Evolutionary conservation across 2,888 invertebrate species (phyloP).

Genomic region (Chalcis sispes): DNA sequence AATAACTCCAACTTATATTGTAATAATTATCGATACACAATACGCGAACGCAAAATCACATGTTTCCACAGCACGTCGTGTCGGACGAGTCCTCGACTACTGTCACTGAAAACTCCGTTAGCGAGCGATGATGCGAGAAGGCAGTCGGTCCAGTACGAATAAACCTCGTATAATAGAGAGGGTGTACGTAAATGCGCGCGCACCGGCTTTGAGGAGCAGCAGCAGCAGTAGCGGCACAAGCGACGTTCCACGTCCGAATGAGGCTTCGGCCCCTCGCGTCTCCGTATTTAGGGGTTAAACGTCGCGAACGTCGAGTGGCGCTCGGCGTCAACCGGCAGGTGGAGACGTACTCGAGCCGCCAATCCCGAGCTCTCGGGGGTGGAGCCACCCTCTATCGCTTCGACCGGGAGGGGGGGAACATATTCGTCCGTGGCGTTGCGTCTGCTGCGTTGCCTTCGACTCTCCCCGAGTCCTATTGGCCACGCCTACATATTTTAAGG

Average conservation of each 20-base stretch:
- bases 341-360: conserved; percentile 68
- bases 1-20: too few relatives aligned
- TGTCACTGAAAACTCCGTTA: conserved; percentile 25
- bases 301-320: conserved; percentile 61
- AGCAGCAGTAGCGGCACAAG: conserved; percentile 55
- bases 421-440: conserved; percentile 74
- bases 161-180: too few relatives aligned
- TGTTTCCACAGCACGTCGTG: not conserved
- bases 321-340: conserved; percentile 70
- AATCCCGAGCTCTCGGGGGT: conserved; percentile 71
- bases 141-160: not conserved
- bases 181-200: too few relatives aligned
- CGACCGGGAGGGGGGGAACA: conserved; percentile 65
- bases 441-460: conserved; percentile 66
- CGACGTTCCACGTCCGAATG: conserved; percentile 73
- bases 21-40: too few relatives aligned
- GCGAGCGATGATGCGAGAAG: too few relatives aligned
- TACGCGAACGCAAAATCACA: too few relatives aligned
- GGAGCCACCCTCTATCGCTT: conserved; percentile 65
- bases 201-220: too few relatives aligned
- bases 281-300: conserved; percentile 72
- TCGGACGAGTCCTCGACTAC: conserved; percentile 22
- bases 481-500: conserved; percentile 76
- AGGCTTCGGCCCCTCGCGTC: conserved; percentile 69
- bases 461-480: conserved; percentile 64